These are phyloP conservation scores for Oppia nitens DNA, from an alignment of 1,140 invertebrate species.

Conservation along the genomic window DNA sequence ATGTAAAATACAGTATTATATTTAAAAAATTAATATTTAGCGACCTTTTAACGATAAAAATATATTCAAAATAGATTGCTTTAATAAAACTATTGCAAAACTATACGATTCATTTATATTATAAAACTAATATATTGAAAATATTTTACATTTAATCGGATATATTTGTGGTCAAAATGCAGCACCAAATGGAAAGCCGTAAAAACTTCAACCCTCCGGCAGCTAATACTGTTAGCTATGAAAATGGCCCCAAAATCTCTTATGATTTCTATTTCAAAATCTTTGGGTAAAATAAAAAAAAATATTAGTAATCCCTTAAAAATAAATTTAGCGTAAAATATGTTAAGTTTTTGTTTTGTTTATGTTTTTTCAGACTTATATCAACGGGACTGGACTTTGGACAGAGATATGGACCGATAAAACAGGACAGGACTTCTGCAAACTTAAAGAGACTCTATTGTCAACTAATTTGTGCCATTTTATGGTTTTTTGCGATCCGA, in stretches of 20 bases:
- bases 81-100: background rate
- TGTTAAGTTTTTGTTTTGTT: background rate
- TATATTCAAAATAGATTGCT: too few relatives aligned
- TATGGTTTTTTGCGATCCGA: slow-evolving; percentile 17
- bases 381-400: slow-evolving; percentile 15
- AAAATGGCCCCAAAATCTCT: slow-evolving; percentile 9
- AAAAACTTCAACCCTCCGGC: slow-evolving; percentile 5
- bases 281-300: slow-evolving; percentile 8
- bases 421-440: slow-evolving; percentile 7
- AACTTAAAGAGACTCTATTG: slow-evolving; percentile 17
- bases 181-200: slow-evolving; percentile 9
- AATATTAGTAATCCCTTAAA: background rate
- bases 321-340: background rate
- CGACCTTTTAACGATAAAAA: too few relatives aligned
- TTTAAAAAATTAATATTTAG: too few relatives aligned
- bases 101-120: background rate
- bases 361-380: slow-evolving; percentile 12
- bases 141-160: background rate
- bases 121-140: background rate
- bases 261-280: slow-evolving; percentile 17
- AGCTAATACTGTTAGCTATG: slow-evolving; percentile 4
- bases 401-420: slow-evolving; percentile 13
- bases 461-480: slow-evolving; percentile 15
- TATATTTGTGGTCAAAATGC: too few relatives aligned
- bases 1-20: too few relatives aligned